phyloP scores from a whole-genome alignment of 2,888 invertebrate species.

The Eupithecia abbreviata region DNA sequence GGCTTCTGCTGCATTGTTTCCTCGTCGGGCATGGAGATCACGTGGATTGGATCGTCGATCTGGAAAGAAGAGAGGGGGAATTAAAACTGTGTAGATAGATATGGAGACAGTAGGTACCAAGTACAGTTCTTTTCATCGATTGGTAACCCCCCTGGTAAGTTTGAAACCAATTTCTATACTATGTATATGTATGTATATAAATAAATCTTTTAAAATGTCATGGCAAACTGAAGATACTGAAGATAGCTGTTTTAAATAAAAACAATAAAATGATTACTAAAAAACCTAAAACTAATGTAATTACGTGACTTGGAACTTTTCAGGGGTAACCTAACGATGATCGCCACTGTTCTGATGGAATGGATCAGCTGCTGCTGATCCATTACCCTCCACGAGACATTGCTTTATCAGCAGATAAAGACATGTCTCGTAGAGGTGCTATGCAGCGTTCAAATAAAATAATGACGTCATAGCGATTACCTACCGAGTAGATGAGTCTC shows the following conservation, averaged over 20 bases:
- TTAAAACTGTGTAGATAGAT: not conserved
- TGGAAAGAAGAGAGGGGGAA: constrained; percentile 65
- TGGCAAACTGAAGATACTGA: no score
- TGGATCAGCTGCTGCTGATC: not conserved
- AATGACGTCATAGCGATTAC: not conserved
- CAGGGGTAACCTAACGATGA: no score
- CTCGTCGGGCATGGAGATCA: constrained; percentile 85
- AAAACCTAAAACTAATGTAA: no score
- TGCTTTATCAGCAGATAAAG: not conserved
- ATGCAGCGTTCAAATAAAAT: not conserved
- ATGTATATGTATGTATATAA: no score
- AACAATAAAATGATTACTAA: no score
- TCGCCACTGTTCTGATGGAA: not conserved
- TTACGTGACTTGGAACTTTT: no score
- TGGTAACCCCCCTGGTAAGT: no score
- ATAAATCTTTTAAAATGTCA: no score
- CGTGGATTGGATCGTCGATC: constrained; percentile 87
- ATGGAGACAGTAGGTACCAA: not conserved
- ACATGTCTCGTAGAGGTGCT: not conserved
- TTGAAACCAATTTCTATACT: no score
- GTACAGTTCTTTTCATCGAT: not conserved
- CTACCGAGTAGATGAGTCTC: not conserved
- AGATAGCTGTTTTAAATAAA: no score
- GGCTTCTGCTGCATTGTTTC: constrained; percentile 86
- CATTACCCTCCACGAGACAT: no score